Base-by-base conservation (phyloP, 53 echinoderm and acorn worm species). In the Paelopatides confundens region DNA sequence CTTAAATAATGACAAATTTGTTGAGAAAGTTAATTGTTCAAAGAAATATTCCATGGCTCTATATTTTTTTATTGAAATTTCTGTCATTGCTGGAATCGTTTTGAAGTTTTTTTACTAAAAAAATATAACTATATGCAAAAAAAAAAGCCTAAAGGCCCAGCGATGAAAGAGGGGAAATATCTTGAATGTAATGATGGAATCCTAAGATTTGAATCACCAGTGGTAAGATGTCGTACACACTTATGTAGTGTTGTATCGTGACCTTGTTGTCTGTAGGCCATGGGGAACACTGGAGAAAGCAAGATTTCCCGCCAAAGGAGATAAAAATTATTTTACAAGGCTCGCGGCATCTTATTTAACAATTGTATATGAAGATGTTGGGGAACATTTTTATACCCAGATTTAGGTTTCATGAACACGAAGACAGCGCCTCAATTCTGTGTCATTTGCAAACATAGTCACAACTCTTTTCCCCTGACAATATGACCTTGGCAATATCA, bases 401-500 rank as follows among this genome's bases (percentile, higher is more conserved):
- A 58, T 58, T n/a, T 21, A 46, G 74, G 37, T 46, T 38, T 74
- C 74, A 74, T 39, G 74, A 21, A 36, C 74, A n/a, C 46, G 74
- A 74, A 58, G 74, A 40, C 39, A 74, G 74, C 46, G 74, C 74
- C 46, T 74, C 46, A 74, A 27, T 28, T 46, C 21, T 74, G 74
- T 74, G 74, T 74, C 36, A 74, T 74, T 74, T 74, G 74, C 74
- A 74, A 74, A 74, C 74, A 74, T 74, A 74, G 74, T 74, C 74
- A 74, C 74, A 74, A 74, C 74, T 74, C 40, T 46, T 40, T 74
- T 74, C 74, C 74, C 74, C 46, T 24, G 74, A 74, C 37, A 35
- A 74, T 74, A 74, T 74, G 74, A 74, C 74, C 74, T 74, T 74
- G 74, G 29, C 74, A 74, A 74, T 74, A 74, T 74, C 74, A 74